A percentile compares a stretch with the other conserved stretches of the same genome.
Conservation (phyloP, 37 sponge, comb jelly and placozoan genomes). For the Dysidea cf. avara region DNA sequence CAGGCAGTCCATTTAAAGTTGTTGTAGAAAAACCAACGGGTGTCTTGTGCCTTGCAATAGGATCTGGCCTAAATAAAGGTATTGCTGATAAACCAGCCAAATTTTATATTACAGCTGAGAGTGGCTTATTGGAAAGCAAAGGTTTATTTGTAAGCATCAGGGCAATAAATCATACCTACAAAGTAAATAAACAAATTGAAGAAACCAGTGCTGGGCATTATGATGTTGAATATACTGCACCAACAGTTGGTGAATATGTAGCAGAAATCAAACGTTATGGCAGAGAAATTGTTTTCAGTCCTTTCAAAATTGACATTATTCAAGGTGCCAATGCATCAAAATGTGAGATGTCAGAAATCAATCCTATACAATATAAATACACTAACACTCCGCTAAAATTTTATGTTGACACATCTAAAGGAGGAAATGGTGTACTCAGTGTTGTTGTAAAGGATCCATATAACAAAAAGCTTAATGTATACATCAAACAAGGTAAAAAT, state of each 20-base stretch:
- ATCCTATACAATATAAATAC: neutral
- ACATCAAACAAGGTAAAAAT: constrained; percentile 18
- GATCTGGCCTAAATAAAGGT: constrained; percentile 20
- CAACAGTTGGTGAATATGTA: constrained; percentile 15
- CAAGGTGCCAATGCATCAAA: constrained; percentile 16
- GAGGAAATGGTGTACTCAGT: constrained; percentile 4
- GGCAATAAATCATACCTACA: neutral
- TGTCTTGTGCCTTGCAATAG: constrained; percentile 1
- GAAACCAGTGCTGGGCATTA: constrained; percentile 13
- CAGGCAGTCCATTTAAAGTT: constrained; percentile 71
- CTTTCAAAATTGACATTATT: constrained; percentile 5
- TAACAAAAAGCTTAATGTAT: constrained; percentile 12
- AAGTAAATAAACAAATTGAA: neutral
- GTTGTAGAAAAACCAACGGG: constrained; percentile 33
- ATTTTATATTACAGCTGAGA: constrained; percentile 10
- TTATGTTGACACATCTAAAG: constrained; percentile 8
- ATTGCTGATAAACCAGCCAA: constrained; percentile 15
- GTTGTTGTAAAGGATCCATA: constrained; percentile 19
- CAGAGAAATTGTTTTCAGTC: constrained; percentile 8
- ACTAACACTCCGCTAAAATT: constrained; percentile 11
- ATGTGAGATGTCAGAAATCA: neutral
- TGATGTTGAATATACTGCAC: constrained; percentile 11
- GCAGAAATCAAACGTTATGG: neutral
- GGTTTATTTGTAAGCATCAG: constrained; percentile 5
- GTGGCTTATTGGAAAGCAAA: neutral